Evolutionary conservation across 2,888 invertebrate genomes (phyloP).

Genomic region (Omphaloscelis lunosa): DNA sequence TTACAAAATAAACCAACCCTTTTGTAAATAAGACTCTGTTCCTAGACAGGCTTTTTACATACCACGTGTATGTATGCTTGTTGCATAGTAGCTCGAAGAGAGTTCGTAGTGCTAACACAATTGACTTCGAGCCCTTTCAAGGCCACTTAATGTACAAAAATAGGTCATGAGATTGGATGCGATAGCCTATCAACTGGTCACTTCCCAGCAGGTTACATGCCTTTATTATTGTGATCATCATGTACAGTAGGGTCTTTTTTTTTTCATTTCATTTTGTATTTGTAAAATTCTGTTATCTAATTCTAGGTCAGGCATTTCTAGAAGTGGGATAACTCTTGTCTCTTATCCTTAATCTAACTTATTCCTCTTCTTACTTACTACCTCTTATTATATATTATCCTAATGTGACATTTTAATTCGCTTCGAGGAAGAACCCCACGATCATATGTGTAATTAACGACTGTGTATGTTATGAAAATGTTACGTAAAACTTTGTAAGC

Average conservation of each 20-base stretch:
- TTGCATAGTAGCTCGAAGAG: conserved; percentile 18
- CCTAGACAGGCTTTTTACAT: neutral
- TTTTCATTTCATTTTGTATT: neutral
- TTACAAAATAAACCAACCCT: neutral
- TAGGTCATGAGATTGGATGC: conserved; percentile 57
- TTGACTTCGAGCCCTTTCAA: conserved; percentile 63
- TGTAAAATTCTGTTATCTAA: neutral
- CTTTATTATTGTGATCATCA: conserved; percentile 24
- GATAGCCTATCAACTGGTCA: conserved; percentile 50
- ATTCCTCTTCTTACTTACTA: neutral
- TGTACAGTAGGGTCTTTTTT: conserved; percentile 24
- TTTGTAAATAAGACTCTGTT: neutral
- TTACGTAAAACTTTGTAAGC: neutral
- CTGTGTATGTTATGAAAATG: neutral
- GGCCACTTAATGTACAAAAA: conserved; percentile 57
- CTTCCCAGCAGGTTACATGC: conserved; percentile 40
- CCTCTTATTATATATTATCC: neutral
- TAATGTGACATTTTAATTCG: neutral
- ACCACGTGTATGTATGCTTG: neutral
- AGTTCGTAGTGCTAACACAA: conserved; percentile 47
- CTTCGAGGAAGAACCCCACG: neutral
- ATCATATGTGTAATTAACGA: neutral
- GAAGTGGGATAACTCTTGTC: neutral
- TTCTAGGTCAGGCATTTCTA: neutral
- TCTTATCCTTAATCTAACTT: neutral